These are phyloP conservation scores for Mohoua ochrocephala DNA, from an alignment of 2,113 vertebrate species.

Conservation along the genomic window DNA sequence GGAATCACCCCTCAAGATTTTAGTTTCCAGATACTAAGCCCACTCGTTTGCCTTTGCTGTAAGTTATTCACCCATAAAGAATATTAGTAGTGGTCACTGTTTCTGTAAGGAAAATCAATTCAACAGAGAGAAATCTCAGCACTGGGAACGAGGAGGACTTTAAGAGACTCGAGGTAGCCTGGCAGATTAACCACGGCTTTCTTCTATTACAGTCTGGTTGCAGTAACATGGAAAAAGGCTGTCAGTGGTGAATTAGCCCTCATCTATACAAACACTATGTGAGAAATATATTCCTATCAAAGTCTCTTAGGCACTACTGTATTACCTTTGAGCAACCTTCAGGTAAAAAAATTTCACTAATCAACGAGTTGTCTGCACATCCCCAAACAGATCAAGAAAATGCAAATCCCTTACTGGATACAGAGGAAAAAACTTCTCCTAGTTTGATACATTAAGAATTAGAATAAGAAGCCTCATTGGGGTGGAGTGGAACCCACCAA, in stretches of 20 bases:
- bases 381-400: neutral
- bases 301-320: neutral
- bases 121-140: neutral
- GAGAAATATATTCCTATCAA: neutral
- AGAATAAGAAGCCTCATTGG: fast-evolving
- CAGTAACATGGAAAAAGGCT: neutral
- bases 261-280: neutral
- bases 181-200: neutral
- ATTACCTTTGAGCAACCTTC: neutral
- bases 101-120: neutral
- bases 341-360: neutral
- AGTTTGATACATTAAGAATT: neutral
- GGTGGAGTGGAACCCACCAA: neutral
- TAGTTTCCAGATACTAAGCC: neutral
- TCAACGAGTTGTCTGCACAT: neutral
- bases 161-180: neutral
- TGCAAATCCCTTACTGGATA: neutral
- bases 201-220: neutral
- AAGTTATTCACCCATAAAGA: neutral
- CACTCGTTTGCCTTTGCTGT: neutral
- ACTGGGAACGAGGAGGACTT: neutral
- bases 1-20: neutral
- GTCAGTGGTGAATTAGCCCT: neutral
- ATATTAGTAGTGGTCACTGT: neutral
- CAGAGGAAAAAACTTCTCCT: neutral